Evolutionary conservation across 2,888 invertebrate species (phyloP), one percentile per base, ranked within the genome.

Genomic region (Agonum fuliginosum): DNA sequence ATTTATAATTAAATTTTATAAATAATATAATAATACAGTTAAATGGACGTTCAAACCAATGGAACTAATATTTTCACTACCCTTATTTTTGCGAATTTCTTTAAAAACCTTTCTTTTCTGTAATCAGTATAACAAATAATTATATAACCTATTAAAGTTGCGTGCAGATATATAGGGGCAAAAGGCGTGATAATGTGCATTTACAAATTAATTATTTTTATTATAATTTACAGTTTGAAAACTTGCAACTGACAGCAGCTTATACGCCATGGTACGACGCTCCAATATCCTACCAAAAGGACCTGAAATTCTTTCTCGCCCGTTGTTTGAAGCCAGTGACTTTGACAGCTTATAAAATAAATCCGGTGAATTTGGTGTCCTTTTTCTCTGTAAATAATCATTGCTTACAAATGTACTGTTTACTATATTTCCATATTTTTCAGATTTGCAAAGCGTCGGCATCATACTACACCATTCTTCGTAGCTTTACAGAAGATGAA

Each of bases 401-500:
- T 34, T 34, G 5, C 5, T 34, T 34, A 34, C 5, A 34, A 34
- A n/a, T n/a, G n/a, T 24, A 24, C 1, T 24, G n/a, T 51, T 24
- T 51, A 48, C 6, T 27, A 14, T 1, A 17, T 14, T 12, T 14
- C 4, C 6, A 12, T 27, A 22, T 62, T 75, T 75, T 27, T n/a
- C 34, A 75, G 74, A 75, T 75, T 19, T 58, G 30, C 6, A 75
- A 75, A 30, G 65, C 62, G 5, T 75, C 74, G 12, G 22, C 43
- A 17, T 75, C 74, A 1, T 75, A 75, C 48, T 75, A 43, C 20
- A 75, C 74, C 14, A 65, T 75, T 27, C 48, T 75, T 0, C 24
- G 43, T 10, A 75, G 74, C 17, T 34, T 62, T 20, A 37, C 62
- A 34, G 34, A 62, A 34, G 54, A 54, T 22, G 54, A 24, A 24